Evolutionary conservation across 2,888 invertebrate species (phyloP), one percentile per base, ranked within the genome.

Genomic region (Ectropis crepuscularia): DNA sequence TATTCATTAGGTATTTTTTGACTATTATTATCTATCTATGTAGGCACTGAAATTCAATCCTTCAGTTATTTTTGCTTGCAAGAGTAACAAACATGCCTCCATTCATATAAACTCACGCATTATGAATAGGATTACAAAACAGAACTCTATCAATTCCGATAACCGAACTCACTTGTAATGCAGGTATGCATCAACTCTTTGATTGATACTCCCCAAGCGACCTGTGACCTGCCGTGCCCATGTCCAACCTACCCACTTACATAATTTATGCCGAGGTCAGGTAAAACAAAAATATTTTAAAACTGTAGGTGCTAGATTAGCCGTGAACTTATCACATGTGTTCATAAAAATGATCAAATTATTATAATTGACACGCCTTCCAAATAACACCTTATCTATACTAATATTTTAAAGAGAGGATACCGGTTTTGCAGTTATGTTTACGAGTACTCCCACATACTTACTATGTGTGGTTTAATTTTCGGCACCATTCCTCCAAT

Each of bases 221-320:
- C 53, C 61, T 58, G 61, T 55, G 67, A 67, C 67, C 67, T 58
- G 63, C 54, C 63, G 54, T 51, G 58, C 61, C 63, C 61, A 65
- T 49, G 36, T 16, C 53, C 39, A 51, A 51, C 41, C 41, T 51
- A 28, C 51, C 51, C 48, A 53, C 63, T 57, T 57, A 38, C 36
- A 53, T 53, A 59, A 67, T 59, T 60, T 64, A 53, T 53, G 57
- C 39, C 57, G 63, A 69, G 69, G 69, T 64, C 58, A 55, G 38
- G 37, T 51, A 57, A 65, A 57, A 63, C 53, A 57, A 62, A 57
- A 58, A 58, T 37, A 51, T 55, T 53, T 41, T 53, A 38, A 57
- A 58, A 55, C 42, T 10, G 49, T 54, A 11, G 9, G 54, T 46
- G 55, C 58, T 39, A n/a, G 53, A 54, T 6, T 62, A 62, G 49